A percentile compares a stretch with the other conserved stretches of the same genome.
phyloP scores from a whole-genome alignment of 1,140 invertebrate genomes.

The Zaprionus vittiger region DNA sequence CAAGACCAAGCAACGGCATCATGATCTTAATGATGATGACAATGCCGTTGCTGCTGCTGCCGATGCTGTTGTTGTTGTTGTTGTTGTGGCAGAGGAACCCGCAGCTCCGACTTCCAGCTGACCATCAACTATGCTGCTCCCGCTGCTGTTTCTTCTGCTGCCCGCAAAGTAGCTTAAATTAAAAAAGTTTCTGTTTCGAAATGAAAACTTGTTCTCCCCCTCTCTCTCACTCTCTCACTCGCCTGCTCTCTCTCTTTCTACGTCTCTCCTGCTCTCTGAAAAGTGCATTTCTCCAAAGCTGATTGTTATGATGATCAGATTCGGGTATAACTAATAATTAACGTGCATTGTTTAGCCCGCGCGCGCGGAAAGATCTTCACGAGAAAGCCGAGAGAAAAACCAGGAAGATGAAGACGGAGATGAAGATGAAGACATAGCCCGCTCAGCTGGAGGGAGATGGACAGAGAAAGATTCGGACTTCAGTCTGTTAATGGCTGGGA shows the following conservation, averaged over 20 bases:
- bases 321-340: conserved; percentile 57
- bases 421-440: conserved; percentile 1
- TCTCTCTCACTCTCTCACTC: not conserved
- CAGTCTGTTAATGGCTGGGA: not conserved
- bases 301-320: conserved; percentile 59
- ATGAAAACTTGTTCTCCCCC: conserved; percentile 30
- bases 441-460: not conserved
- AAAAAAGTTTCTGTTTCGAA: conserved; percentile 31
- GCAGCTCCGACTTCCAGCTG: conserved; percentile 28
- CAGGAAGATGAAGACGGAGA: conserved; percentile 5
- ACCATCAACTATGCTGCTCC: conserved; percentile 38
- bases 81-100: conserved; percentile 2
- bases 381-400: conserved; percentile 21
- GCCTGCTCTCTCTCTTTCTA: not conserved
- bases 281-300: conserved; percentile 40
- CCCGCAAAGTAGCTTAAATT: conserved; percentile 65
- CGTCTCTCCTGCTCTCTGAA: conserved; percentile 2
- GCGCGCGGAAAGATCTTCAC: conserved; percentile 38
- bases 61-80: conserved; percentile 1
- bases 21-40: conserved; percentile 55
- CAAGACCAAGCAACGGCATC: conserved; percentile 34
- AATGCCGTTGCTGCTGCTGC: conserved; percentile 14
- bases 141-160: not conserved
- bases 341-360: conserved; percentile 48
- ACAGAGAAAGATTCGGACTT: not conserved